phyloP scores from a whole-genome alignment of 2,888 invertebrate genomes.

The Nomada lathburiana region DNA sequence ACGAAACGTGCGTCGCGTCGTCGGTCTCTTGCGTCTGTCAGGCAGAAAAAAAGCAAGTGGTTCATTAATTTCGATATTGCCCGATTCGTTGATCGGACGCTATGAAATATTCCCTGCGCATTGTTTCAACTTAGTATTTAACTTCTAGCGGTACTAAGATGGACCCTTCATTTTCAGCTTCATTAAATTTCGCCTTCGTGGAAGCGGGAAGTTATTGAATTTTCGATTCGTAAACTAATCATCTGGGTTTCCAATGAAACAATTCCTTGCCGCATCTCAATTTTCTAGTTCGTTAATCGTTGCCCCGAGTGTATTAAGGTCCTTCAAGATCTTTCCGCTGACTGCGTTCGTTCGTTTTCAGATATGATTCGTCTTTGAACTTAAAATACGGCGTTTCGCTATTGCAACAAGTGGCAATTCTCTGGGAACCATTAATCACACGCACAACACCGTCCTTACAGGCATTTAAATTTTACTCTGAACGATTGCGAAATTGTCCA shows the following conservation, averaged over 20 bases:
- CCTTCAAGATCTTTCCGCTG: too few species aligned
- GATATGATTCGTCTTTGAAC: too few species aligned
- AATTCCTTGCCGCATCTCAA: too few species aligned
- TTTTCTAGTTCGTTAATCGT: too few species aligned
- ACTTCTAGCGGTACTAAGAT: background rate
- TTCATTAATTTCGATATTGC: background rate
- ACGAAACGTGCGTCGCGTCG: background rate
- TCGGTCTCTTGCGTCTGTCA: background rate
- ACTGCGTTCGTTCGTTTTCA: too few species aligned
- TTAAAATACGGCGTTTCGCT: too few species aligned
- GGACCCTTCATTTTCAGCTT: background rate
- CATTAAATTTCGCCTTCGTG: background rate
- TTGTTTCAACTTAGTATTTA: background rate
- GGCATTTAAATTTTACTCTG: too few species aligned
- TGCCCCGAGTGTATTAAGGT: too few species aligned
- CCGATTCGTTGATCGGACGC: background rate
- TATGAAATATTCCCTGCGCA: background rate
- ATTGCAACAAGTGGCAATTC: too few species aligned
- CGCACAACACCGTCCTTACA: too few species aligned
- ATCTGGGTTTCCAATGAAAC: background rate
- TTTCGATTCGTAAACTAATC: background rate
- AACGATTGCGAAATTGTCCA: too few species aligned
- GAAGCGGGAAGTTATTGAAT: background rate
- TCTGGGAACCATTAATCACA: too few species aligned
- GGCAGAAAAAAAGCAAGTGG: slow-evolving; percentile 1